A percentile compares a stretch with the other conserved stretches of the same genome.
These are phyloP conservation scores for Entomobrya multifasciata DNA, from an alignment of 2,888 invertebrate species.

Conservation along the genomic window DNA sequence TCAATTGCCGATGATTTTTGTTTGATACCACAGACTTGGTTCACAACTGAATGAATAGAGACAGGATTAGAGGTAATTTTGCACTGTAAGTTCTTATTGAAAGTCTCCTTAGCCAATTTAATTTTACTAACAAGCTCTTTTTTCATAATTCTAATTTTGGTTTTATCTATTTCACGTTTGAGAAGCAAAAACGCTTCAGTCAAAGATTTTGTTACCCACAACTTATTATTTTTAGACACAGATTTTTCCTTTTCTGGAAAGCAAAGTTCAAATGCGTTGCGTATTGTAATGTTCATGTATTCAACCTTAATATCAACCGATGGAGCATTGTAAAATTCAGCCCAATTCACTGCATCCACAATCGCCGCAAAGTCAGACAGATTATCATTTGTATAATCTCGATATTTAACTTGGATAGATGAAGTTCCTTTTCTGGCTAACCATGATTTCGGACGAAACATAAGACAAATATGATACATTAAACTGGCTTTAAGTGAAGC, in stretches of 20 bases:
- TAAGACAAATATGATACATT: background rate
- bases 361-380: background rate
- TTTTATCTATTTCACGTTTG: background rate
- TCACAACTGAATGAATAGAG: background rate
- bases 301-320: constrained; percentile 5
- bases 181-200: background rate
- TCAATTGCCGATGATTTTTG: background rate
- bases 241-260: background rate
- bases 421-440: background rate
- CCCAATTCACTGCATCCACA: background rate
- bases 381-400: background rate
- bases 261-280: background rate
- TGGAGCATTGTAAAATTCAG: background rate
- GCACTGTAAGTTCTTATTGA: background rate
- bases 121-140: too few species aligned
- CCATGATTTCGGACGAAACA: background rate
- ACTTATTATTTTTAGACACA: background rate
- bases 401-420: background rate
- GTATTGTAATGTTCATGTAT: background rate
- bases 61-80: too few species aligned
- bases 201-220: background rate
- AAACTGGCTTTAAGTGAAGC: background rate
- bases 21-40: background rate
- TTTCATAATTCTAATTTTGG: too few species aligned
- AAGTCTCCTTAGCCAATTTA: too few species aligned